Percentiles rank a stretch among this genome's conserved stretches.
These are phyloP conservation scores for Trididemnum miniatum DNA, from an alignment of 23 tunicate genomes.

Conservation along the genomic window DNA sequence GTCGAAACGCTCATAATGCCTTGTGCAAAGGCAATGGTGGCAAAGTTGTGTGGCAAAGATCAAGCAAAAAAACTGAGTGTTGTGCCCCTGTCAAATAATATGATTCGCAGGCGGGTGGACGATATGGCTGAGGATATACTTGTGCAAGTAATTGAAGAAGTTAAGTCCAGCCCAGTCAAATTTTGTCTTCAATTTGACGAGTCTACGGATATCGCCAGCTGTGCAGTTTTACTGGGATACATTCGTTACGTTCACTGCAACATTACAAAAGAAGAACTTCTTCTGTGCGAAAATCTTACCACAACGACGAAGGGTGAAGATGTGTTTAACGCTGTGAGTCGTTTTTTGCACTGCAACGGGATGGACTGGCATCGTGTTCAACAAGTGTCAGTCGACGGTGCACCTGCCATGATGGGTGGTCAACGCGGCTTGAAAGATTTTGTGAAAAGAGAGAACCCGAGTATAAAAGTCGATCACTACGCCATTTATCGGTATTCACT, in stretches of 20 bases:
- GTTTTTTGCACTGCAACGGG: not conserved
- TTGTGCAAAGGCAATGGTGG: slow-evolving; percentile 16
- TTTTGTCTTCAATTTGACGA: too few species aligned
- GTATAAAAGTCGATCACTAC: slow-evolving; percentile 11
- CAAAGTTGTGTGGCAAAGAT: slow-evolving; percentile 19
- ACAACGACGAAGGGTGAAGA: too few species aligned
- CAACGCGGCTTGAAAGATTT: slow-evolving; percentile 10
- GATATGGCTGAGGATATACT: too few species aligned
- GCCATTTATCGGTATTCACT: slow-evolving; percentile 16
- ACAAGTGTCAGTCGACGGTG: too few species aligned
- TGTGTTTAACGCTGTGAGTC: not conserved
- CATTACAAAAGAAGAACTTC: slow-evolving; percentile 13
- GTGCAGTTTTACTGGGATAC: not conserved
- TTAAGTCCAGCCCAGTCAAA: too few species aligned
- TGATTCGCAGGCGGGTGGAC: slow-evolving; percentile 5
- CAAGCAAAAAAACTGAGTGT: too few species aligned
- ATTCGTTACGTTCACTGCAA: slow-evolving; percentile 1
- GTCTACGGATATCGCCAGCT: slow-evolving; percentile 10
- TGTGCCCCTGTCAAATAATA: slow-evolving; percentile 14
- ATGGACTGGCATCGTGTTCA: too few species aligned
- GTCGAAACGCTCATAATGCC: slow-evolving; percentile 3
- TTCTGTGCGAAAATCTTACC: too few species aligned
- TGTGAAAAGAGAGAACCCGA: not conserved
- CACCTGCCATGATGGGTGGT: too few species aligned
- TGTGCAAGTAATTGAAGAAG: too few species aligned